Conservation (phyloP, 2,888 invertebrate genomes). For the Himalopsyche japonica region DNA sequence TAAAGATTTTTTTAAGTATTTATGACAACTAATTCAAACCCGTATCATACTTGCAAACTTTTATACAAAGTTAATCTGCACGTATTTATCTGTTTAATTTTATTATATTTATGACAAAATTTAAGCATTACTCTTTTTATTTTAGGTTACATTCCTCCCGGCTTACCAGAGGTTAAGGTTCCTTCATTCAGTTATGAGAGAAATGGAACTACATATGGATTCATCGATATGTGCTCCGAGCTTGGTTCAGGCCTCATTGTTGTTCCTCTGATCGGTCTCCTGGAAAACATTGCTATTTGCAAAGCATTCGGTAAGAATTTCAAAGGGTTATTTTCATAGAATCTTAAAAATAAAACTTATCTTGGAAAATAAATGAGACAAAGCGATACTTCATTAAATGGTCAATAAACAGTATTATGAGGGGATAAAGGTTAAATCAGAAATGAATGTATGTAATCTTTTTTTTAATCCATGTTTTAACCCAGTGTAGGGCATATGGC, state of each 20-base stretch:
- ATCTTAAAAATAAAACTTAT: too few species aligned
- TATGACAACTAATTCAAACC: background rate
- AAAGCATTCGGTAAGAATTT: conserved; percentile 79
- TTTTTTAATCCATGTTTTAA: too few species aligned
- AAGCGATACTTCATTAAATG: too few species aligned
- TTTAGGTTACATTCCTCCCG: conserved; percentile 72
- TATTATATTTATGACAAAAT: too few species aligned
- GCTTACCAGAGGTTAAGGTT: conserved; percentile 67
- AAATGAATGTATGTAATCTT: too few species aligned
- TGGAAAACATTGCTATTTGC: conserved; percentile 92
- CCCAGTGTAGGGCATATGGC: too few species aligned
- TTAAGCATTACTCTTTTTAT: background rate
- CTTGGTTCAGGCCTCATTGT: conserved; percentile 85
- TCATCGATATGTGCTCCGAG: conserved; percentile 75
- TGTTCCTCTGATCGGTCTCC: conserved; percentile 82
- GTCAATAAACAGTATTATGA: too few species aligned
- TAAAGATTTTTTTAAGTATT: too few species aligned
- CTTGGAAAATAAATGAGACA: too few species aligned
- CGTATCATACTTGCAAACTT: background rate
- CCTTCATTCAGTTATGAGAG: conserved; percentile 69
- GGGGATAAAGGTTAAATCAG: too few species aligned
- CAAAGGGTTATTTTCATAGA: background rate
- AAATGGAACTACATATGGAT: conserved; percentile 64
- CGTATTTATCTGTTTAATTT: too few species aligned
- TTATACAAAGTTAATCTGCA: too few species aligned